phyloP scores from a whole-genome alignment of 1,140 invertebrate species.

The Aculops lycopersici region DNA sequence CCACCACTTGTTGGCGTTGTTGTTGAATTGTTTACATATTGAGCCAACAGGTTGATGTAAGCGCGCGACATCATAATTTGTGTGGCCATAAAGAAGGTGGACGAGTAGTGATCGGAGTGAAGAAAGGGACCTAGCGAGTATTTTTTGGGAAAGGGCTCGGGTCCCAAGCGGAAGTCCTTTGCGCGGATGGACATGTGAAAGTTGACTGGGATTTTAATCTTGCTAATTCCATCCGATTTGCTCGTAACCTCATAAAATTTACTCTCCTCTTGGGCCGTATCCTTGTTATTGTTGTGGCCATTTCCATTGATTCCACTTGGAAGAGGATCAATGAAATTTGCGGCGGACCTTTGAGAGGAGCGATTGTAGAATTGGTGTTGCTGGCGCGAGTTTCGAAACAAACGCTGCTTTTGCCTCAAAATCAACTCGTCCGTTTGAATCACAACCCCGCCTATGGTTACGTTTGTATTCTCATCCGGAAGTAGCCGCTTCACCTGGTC shows the following conservation, averaged over 20 bases:
- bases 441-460: background rate
- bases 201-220: conserved; percentile 2
- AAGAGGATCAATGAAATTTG: background rate
- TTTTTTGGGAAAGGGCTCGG: conserved; percentile 4
- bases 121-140: conserved; percentile 6
- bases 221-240: conserved; percentile 2
- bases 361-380: too few relatives aligned
- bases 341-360: background rate
- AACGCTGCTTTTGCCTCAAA: background rate
- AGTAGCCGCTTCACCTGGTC: background rate
- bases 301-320: background rate
- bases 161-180: conserved; percentile 4
- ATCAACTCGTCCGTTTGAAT: background rate
- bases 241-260: background rate
- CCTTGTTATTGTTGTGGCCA: background rate
- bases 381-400: background rate
- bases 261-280: background rate
- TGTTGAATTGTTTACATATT: background rate
- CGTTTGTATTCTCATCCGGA: background rate
- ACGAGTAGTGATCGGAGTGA: conserved; percentile 5
- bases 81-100: conserved; percentile 6
- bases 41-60: conserved; percentile 3
- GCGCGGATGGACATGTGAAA: conserved; percentile 3
- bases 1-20: background rate
- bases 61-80: conserved; percentile 4